These are phyloP conservation scores for Pterophyllum scalare DNA, from an alignment of 2,113 vertebrate species.

Conservation along the genomic window DNA sequence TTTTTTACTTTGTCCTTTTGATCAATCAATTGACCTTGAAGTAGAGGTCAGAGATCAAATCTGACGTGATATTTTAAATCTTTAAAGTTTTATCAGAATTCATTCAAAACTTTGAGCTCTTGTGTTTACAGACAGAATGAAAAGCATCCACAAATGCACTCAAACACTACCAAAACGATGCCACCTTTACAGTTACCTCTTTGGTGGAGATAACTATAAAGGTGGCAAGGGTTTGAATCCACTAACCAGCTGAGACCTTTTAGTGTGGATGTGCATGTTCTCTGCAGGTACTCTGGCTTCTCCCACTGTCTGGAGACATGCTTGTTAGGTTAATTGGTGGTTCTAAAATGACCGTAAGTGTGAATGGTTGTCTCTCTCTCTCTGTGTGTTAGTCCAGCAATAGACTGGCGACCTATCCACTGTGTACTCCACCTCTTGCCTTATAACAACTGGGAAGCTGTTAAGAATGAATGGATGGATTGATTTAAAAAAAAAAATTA, in stretches of 20 bases:
- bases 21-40: no score
- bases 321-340: not conserved
- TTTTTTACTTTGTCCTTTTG: no score
- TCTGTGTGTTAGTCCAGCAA: not conserved
- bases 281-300: not conserved
- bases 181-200: no score
- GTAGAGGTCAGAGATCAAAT: no score
- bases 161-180: no score
- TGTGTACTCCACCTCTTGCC: not conserved
- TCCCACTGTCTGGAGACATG: not conserved
- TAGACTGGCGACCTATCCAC: not conserved
- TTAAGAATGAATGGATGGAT: slow-evolving; percentile 3
- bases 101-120: no score
- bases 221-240: not conserved
- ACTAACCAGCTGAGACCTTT: not conserved
- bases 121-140: no score
- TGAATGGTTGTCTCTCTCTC: slow-evolving; percentile 1
- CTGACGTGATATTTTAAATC: no score
- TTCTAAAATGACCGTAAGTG: not conserved
- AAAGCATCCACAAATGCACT: no score
- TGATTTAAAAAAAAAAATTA: not conserved
- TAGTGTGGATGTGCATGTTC: not conserved
- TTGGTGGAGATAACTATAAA: not conserved
- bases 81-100: no score
- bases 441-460: not conserved